phyloP scores from a whole-genome alignment of 1,140 invertebrate species.

The Bombus cullumanus region DNA sequence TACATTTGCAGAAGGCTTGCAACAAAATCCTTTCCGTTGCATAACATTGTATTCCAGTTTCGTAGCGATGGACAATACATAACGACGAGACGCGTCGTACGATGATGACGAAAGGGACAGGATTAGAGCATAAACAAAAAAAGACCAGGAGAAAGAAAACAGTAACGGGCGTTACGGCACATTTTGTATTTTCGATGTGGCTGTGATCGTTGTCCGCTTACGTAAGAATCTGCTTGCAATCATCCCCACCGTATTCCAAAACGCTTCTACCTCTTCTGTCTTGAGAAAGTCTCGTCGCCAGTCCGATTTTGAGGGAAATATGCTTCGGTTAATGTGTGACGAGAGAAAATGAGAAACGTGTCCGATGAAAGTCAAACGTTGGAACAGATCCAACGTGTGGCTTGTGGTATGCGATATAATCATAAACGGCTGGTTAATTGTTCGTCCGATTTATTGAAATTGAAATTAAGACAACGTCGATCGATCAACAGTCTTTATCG shows the following conservation, averaged over 20 bases:
- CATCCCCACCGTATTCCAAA: conserved; percentile 25
- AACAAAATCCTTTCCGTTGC: conserved; percentile 1
- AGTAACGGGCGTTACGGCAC: background rate
- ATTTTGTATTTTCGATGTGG: conserved; percentile 16
- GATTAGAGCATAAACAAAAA: background rate
- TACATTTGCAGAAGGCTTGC: background rate
- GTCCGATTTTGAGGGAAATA: conserved; percentile 62
- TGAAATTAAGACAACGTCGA: background rate
- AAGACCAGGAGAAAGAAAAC: background rate
- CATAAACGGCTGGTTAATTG: conserved; percentile 55
- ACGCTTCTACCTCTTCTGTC: conserved; percentile 21
- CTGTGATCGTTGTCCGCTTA: conserved; percentile 15
- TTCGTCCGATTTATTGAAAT: background rate
- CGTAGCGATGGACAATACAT: background rate
- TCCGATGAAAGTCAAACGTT: conserved; percentile 63
- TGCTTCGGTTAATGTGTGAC: conserved; percentile 44
- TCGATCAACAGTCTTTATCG: background rate
- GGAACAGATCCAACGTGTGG: conserved; percentile 56
- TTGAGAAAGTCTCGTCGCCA: conserved; percentile 49
- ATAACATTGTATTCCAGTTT: background rate
- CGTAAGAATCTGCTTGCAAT: conserved; percentile 27
- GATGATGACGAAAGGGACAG: background rate
- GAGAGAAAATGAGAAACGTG: conserved; percentile 53
- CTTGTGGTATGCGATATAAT: conserved; percentile 25
- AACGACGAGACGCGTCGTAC: too few species aligned